These are phyloP conservation scores for Telenomus remus DNA, from an alignment of 1,140 invertebrate species.

Conservation along the genomic window DNA sequence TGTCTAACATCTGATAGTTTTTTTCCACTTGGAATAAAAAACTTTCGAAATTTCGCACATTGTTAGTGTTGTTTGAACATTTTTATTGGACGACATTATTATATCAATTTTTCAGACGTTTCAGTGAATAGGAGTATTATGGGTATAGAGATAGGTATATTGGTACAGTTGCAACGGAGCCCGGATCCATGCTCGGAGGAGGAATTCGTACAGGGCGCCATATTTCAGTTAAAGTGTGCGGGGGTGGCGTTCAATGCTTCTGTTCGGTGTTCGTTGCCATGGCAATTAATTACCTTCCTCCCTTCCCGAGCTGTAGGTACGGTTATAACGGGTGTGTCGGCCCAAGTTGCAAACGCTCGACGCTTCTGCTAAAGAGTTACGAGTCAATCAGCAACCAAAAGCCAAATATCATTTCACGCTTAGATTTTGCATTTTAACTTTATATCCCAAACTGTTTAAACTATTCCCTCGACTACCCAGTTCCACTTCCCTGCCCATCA, in stretches of 20 bases:
- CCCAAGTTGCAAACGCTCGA: conserved; percentile 48
- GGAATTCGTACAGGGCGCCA: conserved; percentile 70
- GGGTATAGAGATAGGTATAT: conserved; percentile 57
- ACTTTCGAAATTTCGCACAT: no score
- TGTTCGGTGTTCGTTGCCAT: conserved; percentile 72
- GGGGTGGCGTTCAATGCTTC: conserved; percentile 71
- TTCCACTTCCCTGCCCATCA: not conserved
- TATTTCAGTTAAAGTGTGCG: conserved; percentile 72
- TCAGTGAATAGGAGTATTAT: conserved; percentile 41
- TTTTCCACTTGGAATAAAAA: no score
- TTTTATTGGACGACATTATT: not conserved
- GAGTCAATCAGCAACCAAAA: conserved; percentile 53
- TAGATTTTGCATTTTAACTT: conserved; percentile 32
- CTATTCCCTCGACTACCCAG: not conserved
- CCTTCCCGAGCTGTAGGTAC: conserved; percentile 67
- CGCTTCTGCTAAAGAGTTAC: conserved; percentile 54
- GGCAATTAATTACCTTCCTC: conserved; percentile 76
- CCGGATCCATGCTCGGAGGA: conserved; percentile 51
- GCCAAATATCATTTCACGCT: conserved; percentile 47
- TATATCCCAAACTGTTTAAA: conserved; percentile 7
- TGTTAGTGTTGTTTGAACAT: not conserved
- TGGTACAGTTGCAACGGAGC: conserved; percentile 53
- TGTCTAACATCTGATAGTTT: no score
- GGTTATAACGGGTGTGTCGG: conserved; percentile 71
- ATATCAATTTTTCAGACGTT: conserved; percentile 1